A percentile compares a stretch with the other conserved stretches of the same genome.
These are phyloP conservation scores for Brachyalestes nurse DNA, from an alignment of 2,797 vertebrate species.

Conservation along the genomic window DNA sequence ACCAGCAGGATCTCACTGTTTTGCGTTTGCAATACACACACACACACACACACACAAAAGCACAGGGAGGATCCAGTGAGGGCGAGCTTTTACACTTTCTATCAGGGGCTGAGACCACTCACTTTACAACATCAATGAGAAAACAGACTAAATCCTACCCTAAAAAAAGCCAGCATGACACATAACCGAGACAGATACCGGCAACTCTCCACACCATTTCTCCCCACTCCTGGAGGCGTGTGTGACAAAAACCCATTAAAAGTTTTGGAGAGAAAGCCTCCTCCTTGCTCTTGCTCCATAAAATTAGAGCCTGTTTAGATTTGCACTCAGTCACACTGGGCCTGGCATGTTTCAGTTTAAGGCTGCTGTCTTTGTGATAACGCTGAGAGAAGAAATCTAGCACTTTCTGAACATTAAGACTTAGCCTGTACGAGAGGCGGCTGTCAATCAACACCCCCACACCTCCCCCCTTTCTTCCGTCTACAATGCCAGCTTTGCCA, in stretches of 20 bases:
- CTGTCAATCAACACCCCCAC: constrained; percentile 52
- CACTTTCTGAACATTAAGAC: constrained; percentile 33
- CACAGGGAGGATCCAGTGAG: background rate
- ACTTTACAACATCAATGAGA: background rate
- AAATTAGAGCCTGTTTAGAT: constrained; percentile 25
- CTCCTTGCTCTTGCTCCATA: background rate
- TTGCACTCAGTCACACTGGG: constrained; percentile 18
- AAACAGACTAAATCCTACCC: background rate
- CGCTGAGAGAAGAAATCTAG: constrained; percentile 21
- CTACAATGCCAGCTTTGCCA: constrained; percentile 50
- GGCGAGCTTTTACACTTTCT: background rate
- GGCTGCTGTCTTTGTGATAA: constrained; percentile 48
- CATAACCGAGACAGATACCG: background rate
- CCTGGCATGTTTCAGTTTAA: constrained; percentile 31
- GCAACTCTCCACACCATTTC: background rate
- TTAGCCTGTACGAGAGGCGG: constrained; percentile 43
- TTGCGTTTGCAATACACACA: no score
- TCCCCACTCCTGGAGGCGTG: background rate
- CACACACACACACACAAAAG: background rate
- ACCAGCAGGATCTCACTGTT: no score
- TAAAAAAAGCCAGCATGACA: constrained; percentile 3
- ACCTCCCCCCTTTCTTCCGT: constrained; percentile 17
- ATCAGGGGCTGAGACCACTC: background rate
- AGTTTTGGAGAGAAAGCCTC: background rate
- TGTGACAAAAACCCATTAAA: constrained; percentile 23